Conservation (phyloP, 2,797 vertebrate species). For the Phyllotis vaccarum region DNA sequence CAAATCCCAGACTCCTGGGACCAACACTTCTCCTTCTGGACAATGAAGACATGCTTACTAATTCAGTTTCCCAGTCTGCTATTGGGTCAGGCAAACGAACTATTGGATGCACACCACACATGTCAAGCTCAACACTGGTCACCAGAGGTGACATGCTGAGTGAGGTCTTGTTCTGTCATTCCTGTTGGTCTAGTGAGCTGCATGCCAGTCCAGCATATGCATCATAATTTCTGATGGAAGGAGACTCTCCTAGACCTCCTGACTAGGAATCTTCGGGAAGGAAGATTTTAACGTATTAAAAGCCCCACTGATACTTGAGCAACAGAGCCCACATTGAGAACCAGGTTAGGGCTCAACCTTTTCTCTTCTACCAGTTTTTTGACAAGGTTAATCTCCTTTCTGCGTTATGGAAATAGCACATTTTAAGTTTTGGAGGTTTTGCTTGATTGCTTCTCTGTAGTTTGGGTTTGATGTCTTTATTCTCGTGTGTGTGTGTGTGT, state of each 20-base stretch:
- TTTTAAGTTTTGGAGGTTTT: background rate
- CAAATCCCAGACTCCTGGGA: background rate
- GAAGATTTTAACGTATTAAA: background rate
- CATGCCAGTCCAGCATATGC: background rate
- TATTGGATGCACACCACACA: background rate
- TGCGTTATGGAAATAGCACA: background rate
- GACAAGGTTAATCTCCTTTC: background rate
- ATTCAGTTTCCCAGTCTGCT: background rate
- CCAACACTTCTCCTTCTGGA: background rate
- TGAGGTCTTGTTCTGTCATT: background rate
- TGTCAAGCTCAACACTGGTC: background rate
- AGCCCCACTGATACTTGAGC: background rate
- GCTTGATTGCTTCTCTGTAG: slow-evolving; percentile 36
- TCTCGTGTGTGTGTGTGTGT: background rate
- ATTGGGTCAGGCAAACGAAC: slow-evolving; percentile 18
- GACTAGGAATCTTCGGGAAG: slow-evolving; percentile 15
- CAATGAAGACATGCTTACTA: background rate
- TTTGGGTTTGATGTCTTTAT: background rate
- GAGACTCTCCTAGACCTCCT: background rate
- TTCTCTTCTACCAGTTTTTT: background rate
- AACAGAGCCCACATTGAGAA: background rate
- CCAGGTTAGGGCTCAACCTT: background rate
- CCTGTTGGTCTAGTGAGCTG: background rate
- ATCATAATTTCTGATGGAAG: background rate
- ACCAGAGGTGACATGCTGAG: background rate